A percentile compares a stretch with the other conserved stretches of the same genome.
phyloP scores from a whole-genome alignment of 2,888 invertebrate genomes.

The Folsomia manolachei region DNA sequence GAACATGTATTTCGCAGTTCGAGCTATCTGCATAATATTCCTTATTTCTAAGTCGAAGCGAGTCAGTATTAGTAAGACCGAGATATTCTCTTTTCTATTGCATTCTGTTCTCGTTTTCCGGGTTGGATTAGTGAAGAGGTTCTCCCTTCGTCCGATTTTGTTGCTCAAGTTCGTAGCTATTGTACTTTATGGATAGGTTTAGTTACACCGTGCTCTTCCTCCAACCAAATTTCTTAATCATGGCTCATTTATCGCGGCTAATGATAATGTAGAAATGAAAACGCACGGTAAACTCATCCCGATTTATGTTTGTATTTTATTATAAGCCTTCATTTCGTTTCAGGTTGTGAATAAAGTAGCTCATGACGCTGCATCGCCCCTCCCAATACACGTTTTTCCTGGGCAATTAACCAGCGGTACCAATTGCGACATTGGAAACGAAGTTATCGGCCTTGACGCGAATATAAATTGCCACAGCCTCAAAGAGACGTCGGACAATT shows the following conservation, averaged over 20 bases:
- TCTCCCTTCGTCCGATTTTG: neutral
- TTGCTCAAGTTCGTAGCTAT: neutral
- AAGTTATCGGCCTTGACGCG: neutral
- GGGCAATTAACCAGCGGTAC: no score
- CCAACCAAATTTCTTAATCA: slow-evolving; percentile 15
- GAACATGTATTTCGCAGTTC: neutral
- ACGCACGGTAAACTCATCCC: neutral
- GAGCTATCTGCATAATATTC: no score
- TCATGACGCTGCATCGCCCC: no score
- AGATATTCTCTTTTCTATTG: neutral
- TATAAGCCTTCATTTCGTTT: neutral
- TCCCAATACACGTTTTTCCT: no score
- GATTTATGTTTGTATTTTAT: neutral
- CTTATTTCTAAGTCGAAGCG: neutral
- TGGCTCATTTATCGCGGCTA: slow-evolving; percentile 37
- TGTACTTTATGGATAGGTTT: neutral
- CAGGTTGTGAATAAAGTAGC: slow-evolving; percentile 17
- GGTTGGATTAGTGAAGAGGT: neutral
- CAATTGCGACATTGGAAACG: no score
- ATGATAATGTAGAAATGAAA: slow-evolving; percentile 30
- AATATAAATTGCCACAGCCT: neutral
- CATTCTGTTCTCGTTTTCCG: neutral
- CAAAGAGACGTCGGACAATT: no score
- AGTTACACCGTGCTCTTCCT: neutral
- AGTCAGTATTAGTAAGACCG: no score